Conservation (phyloP, 2,797 vertebrate species). For the Brachyrhaphis roseni region DNA sequence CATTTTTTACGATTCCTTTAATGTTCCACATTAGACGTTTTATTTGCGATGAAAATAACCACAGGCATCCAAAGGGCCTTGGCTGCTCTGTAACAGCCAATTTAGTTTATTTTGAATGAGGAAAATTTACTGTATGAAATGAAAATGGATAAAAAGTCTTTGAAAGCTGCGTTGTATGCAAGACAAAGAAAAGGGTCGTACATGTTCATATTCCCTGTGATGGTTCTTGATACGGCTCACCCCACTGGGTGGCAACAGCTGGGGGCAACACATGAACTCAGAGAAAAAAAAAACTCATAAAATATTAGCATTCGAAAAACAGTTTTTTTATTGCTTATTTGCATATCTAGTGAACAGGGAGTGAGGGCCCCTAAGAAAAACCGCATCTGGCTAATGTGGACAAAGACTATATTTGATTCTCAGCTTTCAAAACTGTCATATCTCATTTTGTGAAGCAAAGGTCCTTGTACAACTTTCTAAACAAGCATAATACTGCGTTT, state of each 20-base stretch:
- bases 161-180: background rate
- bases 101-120: conserved; percentile 26
- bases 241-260: background rate
- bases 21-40: conserved; percentile 25
- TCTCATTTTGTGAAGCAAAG: background rate
- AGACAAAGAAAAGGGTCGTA: background rate
- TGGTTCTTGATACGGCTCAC: background rate
- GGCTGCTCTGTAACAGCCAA: conserved; percentile 21
- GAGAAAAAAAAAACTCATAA: background rate
- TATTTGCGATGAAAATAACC: conserved; percentile 50
- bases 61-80: conserved; percentile 27
- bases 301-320: background rate
- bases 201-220: background rate
- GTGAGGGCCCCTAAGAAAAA: background rate
- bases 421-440: background rate
- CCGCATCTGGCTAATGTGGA: too few species aligned
- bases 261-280: background rate
- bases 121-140: conserved; percentile 24
- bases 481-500: background rate
- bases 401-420: background rate
- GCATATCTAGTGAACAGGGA: background rate
- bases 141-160: conserved; percentile 15
- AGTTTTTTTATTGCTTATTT: background rate
- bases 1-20: conserved; percentile 2
- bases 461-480: background rate